phyloP scores from a whole-genome alignment of 2,113 vertebrate species.

The Myiagra hebetior region DNA sequence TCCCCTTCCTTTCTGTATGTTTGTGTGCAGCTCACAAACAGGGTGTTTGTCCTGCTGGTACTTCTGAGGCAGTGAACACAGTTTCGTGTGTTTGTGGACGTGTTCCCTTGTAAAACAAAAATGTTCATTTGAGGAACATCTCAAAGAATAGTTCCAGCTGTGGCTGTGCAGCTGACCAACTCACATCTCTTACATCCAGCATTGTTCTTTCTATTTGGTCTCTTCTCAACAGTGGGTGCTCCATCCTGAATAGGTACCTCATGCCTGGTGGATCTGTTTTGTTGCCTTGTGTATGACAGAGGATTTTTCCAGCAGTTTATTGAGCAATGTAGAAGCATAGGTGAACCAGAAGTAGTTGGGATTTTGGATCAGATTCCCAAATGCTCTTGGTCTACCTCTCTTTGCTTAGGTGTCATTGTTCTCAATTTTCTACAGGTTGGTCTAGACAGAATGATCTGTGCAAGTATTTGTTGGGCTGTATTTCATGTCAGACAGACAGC shows the following conservation, averaged over 20 bases:
- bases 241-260: not conserved
- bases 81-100: not conserved
- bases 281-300: not conserved
- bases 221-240: not conserved
- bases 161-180: not conserved
- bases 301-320: not conserved
- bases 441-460: not conserved
- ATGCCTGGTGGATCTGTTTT: not conserved
- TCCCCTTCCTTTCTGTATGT: not conserved
- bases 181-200: not conserved
- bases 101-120: not conserved
- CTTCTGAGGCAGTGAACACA: not conserved
- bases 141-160: not conserved
- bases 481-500: not conserved
- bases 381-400: not conserved
- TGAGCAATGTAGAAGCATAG: not conserved
- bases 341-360: not conserved
- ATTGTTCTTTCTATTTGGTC: not conserved
- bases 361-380: not conserved
- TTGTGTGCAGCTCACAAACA: rapidly evolving
- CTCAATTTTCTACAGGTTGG: not conserved
- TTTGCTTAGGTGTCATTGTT: not conserved
- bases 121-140: not conserved
- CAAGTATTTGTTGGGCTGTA: not conserved
- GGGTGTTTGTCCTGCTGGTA: not conserved